Evolutionary conservation across 1,140 invertebrate genomes (phyloP).

Genomic region (Tenebrio molitor): DNA sequence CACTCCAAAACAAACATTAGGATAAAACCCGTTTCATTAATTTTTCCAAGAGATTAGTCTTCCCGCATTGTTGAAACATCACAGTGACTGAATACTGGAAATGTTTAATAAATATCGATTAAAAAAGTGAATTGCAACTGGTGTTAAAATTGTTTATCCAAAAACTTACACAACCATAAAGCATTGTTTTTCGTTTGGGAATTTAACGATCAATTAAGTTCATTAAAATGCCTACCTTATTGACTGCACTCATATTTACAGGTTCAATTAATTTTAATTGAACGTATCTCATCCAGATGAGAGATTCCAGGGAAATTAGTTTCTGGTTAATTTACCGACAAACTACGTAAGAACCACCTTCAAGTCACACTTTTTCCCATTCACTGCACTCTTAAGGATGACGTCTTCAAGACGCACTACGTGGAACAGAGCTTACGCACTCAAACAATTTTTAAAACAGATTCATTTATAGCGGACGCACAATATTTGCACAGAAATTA

Average conservation of each 20-base stretch:
- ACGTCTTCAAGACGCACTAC: neutral
- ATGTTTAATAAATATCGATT: no score
- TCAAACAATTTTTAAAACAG: no score
- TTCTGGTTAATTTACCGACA: neutral
- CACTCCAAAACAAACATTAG: no score
- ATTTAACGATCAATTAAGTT: conserved; percentile 13
- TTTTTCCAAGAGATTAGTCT: no score
- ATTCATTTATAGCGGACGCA: neutral
- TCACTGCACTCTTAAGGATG: neutral
- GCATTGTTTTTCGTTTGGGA: neutral
- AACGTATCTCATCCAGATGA: neutral
- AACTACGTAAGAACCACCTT: neutral
- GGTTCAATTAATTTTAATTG: conserved; percentile 19
- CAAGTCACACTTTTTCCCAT: neutral
- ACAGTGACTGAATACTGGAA: no score
- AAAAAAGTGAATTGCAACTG: no score
- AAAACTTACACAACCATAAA: no score
- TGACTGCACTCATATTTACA: conserved; percentile 5
- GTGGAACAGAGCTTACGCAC: no score
- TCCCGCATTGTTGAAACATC: no score
- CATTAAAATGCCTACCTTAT: conserved; percentile 20
- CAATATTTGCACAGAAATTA: conserved; percentile 44
- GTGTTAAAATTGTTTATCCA: no score
- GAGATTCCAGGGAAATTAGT: neutral
- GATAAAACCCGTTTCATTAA: no score